These are phyloP conservation scores for Amiota mariae DNA, from an alignment of 2,888 invertebrate genomes.

Conservation along the genomic window DNA sequence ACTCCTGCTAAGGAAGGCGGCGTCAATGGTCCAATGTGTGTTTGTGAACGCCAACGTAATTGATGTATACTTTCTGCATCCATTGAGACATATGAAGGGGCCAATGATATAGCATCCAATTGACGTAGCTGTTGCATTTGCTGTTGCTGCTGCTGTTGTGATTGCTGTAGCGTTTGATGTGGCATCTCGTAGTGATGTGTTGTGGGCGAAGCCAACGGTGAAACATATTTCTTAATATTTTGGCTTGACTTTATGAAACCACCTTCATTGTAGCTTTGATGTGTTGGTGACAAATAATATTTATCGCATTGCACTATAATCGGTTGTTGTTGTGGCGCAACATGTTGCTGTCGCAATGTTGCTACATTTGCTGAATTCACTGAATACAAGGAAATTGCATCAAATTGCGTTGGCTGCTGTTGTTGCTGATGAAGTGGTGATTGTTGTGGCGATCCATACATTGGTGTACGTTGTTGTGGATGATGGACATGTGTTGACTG, in stretches of 20 bases:
- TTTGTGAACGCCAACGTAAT: slow-evolving; percentile 65
- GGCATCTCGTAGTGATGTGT: slow-evolving; percentile 50
- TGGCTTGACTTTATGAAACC: slow-evolving; percentile 72
- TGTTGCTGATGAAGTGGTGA: slow-evolving; percentile 46
- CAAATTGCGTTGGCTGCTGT: slow-evolving; percentile 46
- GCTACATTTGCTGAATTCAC: slow-evolving; percentile 69
- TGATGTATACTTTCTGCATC: slow-evolving; percentile 57
- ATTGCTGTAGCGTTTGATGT: slow-evolving; percentile 40
- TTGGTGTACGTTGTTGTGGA: slow-evolving; percentile 29
- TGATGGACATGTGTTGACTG: background rate
- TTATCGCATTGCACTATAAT: slow-evolving; percentile 72
- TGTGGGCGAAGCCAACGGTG: slow-evolving; percentile 66
- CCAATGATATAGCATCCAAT: slow-evolving; percentile 65
- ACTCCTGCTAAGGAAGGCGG: slow-evolving; percentile 45
- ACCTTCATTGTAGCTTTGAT: slow-evolving; percentile 68
- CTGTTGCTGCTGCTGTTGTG: slow-evolving; percentile 46
- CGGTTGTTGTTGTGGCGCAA: slow-evolving; percentile 64
- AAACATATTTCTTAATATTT: slow-evolving; percentile 71
- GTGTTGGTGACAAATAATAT: slow-evolving; percentile 71
- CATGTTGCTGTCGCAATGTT: slow-evolving; percentile 64
- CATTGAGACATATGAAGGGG: slow-evolving; percentile 65
- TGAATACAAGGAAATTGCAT: slow-evolving; percentile 65
- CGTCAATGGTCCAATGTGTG: slow-evolving; percentile 60
- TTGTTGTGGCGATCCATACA: slow-evolving; percentile 41
- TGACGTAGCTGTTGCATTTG: slow-evolving; percentile 46